Base-by-base conservation (phyloP, 2,797 vertebrate genomes). In the Takifugu rubripes region DNA sequence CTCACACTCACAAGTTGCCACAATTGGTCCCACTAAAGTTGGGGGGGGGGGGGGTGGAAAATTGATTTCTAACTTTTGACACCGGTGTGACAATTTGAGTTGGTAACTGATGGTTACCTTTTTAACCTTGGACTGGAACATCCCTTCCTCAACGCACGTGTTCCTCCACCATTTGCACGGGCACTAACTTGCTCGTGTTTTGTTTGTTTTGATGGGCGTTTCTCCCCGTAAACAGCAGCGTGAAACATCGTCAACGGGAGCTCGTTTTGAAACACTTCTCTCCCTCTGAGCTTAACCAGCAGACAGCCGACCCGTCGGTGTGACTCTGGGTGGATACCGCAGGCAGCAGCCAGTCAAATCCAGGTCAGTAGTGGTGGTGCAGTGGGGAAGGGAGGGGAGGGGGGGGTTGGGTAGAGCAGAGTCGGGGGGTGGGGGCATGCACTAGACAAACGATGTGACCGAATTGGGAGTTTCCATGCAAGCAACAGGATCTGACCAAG, bases 331-430 rank as follows among this genome's bases (percentile, higher is more conserved):
- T 42, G 61, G 70, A 82, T 65, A 62, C 75, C 7, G 59, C 66
- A 70, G 62, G 67, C 77, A 73, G 60, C 74, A 82, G 75, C 77
- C 78, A 84, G 85, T 86, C 78, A 84, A 86, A 88, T 87, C 67
- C 83, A 84, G 88, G 84, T 87, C 82, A 85, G 52, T 49, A 54
- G 52, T 44, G 59, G 56, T 42, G 40, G 60, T 54, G 69, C 64
- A 12, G 65, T 62, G 42, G 52, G 46, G 26, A 9, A 25, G 49
- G 44, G 62, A 25, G 53, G 40, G 33, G 46, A 43, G 65, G 67
- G 24, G 68, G 29, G 49, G 56, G 9, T 48, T 16, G 36, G 9
- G 52, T 7, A 52, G 46, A 17, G 3, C 10, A 29, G 25, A 53
- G 49, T 15, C 29, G n/a, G 9, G 42, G 40, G 53, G 46, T 61